Percentiles rank a stretch among this genome's conserved stretches.
Evolutionary conservation across 2,888 invertebrate genomes (phyloP).

Genomic region (Acheta domesticus): DNA sequence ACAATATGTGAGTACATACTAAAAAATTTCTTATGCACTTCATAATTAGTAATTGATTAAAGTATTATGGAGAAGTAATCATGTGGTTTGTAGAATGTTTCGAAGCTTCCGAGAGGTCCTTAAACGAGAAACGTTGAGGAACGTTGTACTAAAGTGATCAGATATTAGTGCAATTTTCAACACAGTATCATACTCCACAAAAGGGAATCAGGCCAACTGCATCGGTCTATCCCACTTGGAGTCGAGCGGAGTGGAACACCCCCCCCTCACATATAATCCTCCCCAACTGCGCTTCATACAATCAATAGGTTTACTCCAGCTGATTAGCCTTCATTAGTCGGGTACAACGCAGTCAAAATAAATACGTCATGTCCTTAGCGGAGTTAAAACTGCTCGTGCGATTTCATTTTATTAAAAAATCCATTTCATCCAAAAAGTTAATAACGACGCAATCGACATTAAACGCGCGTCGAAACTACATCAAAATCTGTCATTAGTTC

Average conservation of each 20-base stretch:
- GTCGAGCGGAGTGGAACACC: not conserved
- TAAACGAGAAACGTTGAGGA: no score
- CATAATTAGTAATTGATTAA: no score
- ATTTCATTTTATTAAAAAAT: constrained; percentile 18
- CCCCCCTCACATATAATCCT: not conserved
- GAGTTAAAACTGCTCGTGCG: constrained; percentile 8
- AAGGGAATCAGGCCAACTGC: no score
- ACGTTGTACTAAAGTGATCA: no score
- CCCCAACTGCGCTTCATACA: not conserved
- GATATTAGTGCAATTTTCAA: no score
- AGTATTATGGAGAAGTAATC: no score
- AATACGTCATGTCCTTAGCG: constrained; percentile 8
- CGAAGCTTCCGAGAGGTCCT: no score
- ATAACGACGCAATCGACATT: not conserved
- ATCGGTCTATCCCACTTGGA: not conserved
- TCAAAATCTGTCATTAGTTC: not conserved
- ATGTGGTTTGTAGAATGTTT: no score
- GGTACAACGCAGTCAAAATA: constrained; percentile 18
- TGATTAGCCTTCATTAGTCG: constrained; percentile 9
- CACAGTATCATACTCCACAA: no score
- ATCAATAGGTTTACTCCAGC: not conserved
- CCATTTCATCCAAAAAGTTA: constrained; percentile 18
- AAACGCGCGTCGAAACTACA: constrained; percentile 9
- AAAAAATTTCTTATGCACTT: no score
- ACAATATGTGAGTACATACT: no score